Conservation (phyloP, 2,888 invertebrate species). For the Himalopsyche japonica region DNA sequence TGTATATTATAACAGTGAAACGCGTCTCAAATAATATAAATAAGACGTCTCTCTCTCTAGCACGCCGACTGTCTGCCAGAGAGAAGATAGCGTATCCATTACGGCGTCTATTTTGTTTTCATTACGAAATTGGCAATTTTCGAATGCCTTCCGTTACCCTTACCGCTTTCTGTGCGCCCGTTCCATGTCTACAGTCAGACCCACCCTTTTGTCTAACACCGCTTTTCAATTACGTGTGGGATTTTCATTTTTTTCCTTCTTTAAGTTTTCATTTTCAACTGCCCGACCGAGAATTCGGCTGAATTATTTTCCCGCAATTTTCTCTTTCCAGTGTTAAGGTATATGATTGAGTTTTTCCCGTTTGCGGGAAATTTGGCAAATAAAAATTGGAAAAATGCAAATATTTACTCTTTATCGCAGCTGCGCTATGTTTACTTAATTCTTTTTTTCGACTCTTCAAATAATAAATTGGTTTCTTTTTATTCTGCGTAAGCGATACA, state of each 20-base stretch:
- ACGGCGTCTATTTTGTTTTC: conserved; percentile 17
- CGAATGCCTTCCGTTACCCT: background rate
- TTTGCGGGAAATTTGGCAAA: conserved; percentile 31
- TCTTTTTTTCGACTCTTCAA: conserved; percentile 34
- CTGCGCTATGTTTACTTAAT: conserved; percentile 32
- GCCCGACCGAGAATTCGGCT: background rate
- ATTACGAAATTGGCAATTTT: conserved; percentile 27
- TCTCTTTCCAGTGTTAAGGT: background rate
- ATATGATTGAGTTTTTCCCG: conserved; percentile 32
- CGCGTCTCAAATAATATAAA: background rate
- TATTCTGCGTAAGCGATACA: conserved; percentile 27
- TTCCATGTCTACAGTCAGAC: background rate
- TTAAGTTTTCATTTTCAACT: conserved; percentile 15
- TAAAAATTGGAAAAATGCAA: conserved; percentile 37
- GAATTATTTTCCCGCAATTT: conserved; percentile 12
- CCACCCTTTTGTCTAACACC: conserved; percentile 18
- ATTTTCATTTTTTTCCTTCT: conserved; percentile 27
- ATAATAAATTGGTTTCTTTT: conserved; percentile 40
- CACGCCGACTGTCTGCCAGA: background rate
- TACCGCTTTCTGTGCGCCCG: background rate
- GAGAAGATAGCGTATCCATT: conserved; percentile 3
- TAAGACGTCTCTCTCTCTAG: background rate
- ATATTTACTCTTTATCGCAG: conserved; percentile 38
- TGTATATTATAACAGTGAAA: background rate
- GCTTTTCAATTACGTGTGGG: conserved; percentile 33